These are phyloP conservation scores for Gallinago stenura DNA, from an alignment of 2,797 vertebrate genomes.

Conservation along the genomic window DNA sequence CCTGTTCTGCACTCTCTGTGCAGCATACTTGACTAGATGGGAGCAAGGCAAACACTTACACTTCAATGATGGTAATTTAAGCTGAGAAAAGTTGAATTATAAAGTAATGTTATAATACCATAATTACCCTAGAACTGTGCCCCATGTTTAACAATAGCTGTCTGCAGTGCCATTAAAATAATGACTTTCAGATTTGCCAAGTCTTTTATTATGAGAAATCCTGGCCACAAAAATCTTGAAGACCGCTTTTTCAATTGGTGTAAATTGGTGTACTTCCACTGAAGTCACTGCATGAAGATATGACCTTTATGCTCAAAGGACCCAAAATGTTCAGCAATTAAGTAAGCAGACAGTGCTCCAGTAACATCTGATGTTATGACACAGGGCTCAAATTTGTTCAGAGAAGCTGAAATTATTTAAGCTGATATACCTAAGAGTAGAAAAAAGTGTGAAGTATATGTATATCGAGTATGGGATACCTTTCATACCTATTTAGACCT, in stretches of 20 bases:
- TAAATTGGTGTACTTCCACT: conserved; percentile 6
- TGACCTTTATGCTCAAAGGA: conserved; percentile 30
- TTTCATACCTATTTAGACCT: background rate
- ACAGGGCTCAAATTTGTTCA: background rate
- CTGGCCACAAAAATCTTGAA: background rate
- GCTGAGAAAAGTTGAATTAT: conserved; percentile 18
- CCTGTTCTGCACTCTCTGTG: background rate
- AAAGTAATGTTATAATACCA: conserved; percentile 8
- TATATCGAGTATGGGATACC: background rate
- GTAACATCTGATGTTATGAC: background rate
- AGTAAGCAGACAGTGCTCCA: background rate
- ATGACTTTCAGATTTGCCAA: conserved; percentile 34
- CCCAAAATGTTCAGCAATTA: conserved; percentile 21
- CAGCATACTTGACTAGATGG: background rate
- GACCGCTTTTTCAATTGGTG: background rate
- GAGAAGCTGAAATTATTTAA: background rate
- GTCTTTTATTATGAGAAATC: conserved; percentile 41
- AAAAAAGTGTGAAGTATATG: background rate
- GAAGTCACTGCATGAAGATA: conserved; percentile 2
- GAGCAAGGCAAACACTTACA: background rate
- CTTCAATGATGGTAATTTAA: conserved; percentile 3
- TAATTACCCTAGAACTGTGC: conserved; percentile 14
- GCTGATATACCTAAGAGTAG: background rate
- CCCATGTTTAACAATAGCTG: conserved; percentile 44
- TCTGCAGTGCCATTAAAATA: conserved; percentile 50